Evolutionary conservation across 2,113 vertebrate genomes (phyloP), one percentile per base, ranked within the genome.

Genomic region (Sorex fumeus): DNA sequence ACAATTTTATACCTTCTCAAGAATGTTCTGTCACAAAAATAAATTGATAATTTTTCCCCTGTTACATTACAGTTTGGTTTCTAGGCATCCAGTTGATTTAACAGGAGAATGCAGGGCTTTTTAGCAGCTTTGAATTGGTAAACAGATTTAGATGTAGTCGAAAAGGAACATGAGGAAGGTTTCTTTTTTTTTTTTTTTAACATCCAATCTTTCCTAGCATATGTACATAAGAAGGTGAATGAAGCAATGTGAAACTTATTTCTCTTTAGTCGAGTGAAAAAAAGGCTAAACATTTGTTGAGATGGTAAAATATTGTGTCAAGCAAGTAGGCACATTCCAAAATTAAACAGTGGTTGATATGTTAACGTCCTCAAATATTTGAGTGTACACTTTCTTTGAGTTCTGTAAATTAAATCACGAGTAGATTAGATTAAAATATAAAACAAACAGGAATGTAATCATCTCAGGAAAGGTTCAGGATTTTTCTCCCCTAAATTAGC

Each of bases 1-100:
- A 96, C 97, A 96, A 96, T 98, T 96, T 98, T 97, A 97, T 98
- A 98, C 97, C 97, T 98, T 97, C 97, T 97, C 97, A 97, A 94
- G 91, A 95, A 92, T 97, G 95, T 98, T 98, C 97, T 98, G 97
- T 98, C 97, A 97, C 89, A 94, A 97, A 98, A 97, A 98, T 97
- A 98, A 98, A 96, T 98, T 97, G 98, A 97, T 98, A 97, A 97
- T 96, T 97, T 97, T 93, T 96, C 91, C 36, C 67, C 97, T 96
- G 91, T 96, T 97, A 95, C 45, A 95, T 97, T 96, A 88, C 93
- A 97, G 95, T 97, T 95, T 97, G 97, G 94, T 97, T 96, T 96
- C 97, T 88, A 93, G n/a, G 97, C 94, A 97, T 95, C 92, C 96
- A 95, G 92, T 95, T 97, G 95, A 97, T 97, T 96, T 97, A 97